Evolutionary conservation across 2,797 vertebrate species (phyloP).

Genomic region (Danio jaintianensis): DNA sequence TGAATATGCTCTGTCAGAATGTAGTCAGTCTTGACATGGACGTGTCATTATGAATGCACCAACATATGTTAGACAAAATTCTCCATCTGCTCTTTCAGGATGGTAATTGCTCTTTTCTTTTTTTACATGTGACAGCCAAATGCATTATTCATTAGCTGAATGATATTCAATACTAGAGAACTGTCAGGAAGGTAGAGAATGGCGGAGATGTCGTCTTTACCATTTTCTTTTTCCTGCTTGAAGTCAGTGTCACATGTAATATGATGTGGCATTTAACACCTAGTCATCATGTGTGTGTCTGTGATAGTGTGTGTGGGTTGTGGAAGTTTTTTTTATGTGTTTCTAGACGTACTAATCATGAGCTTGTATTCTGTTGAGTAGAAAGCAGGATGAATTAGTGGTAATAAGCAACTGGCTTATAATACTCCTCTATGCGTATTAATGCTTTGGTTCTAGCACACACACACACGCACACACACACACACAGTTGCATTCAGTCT

Average conservation of each 20-base stretch:
- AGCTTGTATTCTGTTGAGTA: background rate
- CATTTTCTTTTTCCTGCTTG: background rate
- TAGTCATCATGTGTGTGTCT: slow-evolving; percentile 35
- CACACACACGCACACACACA: slow-evolving; percentile 16
- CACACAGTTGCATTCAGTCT: background rate
- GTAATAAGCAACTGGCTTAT: slow-evolving; percentile 12
- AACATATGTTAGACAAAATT: slow-evolving; percentile 72
- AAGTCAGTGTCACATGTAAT: slow-evolving; percentile 32
- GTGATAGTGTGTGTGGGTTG: slow-evolving; percentile 27
- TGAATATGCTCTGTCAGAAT: slow-evolving; percentile 26
- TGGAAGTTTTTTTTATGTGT: slow-evolving; percentile 7
- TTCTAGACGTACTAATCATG: background rate
- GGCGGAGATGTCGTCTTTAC: background rate
- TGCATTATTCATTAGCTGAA: slow-evolving; percentile 80
- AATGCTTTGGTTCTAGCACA: slow-evolving; percentile 9
- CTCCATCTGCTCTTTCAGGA: slow-evolving; percentile 78
- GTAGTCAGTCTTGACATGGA: slow-evolving; percentile 41
- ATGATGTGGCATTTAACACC: slow-evolving; percentile 56
- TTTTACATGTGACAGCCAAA: slow-evolving; percentile 72
- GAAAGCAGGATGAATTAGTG: background rate
- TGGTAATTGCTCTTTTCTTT: slow-evolving; percentile 76
- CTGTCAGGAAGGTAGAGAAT: slow-evolving; percentile 11
- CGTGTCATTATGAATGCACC: slow-evolving; percentile 49
- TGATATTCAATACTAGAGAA: slow-evolving; percentile 66
- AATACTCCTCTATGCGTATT: background rate